A percentile compares a stretch with the other conserved stretches of the same genome.
Evolutionary conservation across 2,888 invertebrate genomes (phyloP).

Genomic region (Piscicola geometra): DNA sequence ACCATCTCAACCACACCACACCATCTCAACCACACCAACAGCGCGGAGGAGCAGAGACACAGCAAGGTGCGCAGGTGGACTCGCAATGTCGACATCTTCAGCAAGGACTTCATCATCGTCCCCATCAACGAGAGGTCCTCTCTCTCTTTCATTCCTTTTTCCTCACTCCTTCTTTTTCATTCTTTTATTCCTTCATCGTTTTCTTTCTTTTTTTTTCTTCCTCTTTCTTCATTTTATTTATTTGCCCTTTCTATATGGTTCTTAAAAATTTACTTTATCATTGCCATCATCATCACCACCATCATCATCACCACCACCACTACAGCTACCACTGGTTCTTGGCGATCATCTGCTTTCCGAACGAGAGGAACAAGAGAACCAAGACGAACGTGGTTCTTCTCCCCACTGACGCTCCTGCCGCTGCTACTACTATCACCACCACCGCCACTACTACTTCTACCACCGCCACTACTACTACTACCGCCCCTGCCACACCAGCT

Average conservation of each 20-base stretch:
- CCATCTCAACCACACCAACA: slow-evolving; percentile 35
- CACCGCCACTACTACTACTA: no score
- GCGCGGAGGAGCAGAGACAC: slow-evolving; percentile 66
- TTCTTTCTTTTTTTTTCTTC: no score
- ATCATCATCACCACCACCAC: background rate
- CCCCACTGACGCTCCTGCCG: background rate
- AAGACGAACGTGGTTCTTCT: background rate
- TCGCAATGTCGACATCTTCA: slow-evolving; percentile 88
- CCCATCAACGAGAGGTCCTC: slow-evolving; percentile 88
- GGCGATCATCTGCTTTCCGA: slow-evolving; percentile 88
- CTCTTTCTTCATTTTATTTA: no score
- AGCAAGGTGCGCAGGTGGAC: slow-evolving; percentile 91
- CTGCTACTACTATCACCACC: background rate
- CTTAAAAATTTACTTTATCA: background rate
- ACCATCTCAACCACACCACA: background rate
- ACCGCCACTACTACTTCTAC: background rate
- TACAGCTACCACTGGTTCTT: slow-evolving; percentile 87
- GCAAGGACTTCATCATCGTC: slow-evolving; percentile 90
- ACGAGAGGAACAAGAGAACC: slow-evolving; percentile 16
- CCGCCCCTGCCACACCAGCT: no score
- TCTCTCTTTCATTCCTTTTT: background rate
- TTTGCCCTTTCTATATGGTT: slow-evolving; percentile 57
- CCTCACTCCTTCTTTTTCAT: slow-evolving; percentile 39
- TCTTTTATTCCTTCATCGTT: no score
- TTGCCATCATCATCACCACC: background rate